Base-by-base conservation (phyloP, 2,113 vertebrate species). In the Atherinomorus stipes region DNA sequence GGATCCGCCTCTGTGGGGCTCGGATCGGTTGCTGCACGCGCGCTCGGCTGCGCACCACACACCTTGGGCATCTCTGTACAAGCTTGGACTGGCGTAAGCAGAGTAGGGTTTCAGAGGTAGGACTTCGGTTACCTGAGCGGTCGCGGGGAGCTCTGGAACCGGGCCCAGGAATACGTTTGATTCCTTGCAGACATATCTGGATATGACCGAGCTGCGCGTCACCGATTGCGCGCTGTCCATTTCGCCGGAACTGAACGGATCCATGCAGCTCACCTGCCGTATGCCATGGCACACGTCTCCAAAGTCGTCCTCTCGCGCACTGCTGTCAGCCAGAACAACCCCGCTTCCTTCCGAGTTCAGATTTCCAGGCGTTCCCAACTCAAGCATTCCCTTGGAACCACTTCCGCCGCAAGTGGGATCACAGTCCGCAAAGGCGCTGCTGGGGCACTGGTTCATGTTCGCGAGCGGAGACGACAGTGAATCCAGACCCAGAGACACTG, bases 401-500 rank as follows among this genome's bases (percentile, higher is more conserved):
- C 13, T 66, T 54, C 49, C 68, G 25, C 38, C 60, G 51, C 23
- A 28, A 1, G n/a, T 8, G 54, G 60, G 54, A 4, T 91, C 88
- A 44, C 88, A 94, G 45, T 88, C 85, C 4, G 81, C 10, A 7
- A 86, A 85, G 0, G 66, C 82, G 47, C 59, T 11, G 64, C 70
- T 40, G 26, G 88, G 45, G 63, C 85, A 76, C 66, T 90, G 85
- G 67, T 91, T 91, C 45, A 28, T 25, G 54, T 85, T 91, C 71
- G 86, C 59, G 3, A 90, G 83, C 34, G 86, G 88, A 25, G 88
- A 85, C 10, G 80, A 70, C 75, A 94, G 92, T 58, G 94, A 83
- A 18, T 96, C 96, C 86, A 97, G 90, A 11, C 95, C 95, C 85
- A 97, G 84, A 22, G 96, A 97, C 63, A 94, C 95, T 0, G 96